These are phyloP conservation scores for Microctonus brassicae DNA, from an alignment of 2,888 invertebrate species.

Conservation along the genomic window DNA sequence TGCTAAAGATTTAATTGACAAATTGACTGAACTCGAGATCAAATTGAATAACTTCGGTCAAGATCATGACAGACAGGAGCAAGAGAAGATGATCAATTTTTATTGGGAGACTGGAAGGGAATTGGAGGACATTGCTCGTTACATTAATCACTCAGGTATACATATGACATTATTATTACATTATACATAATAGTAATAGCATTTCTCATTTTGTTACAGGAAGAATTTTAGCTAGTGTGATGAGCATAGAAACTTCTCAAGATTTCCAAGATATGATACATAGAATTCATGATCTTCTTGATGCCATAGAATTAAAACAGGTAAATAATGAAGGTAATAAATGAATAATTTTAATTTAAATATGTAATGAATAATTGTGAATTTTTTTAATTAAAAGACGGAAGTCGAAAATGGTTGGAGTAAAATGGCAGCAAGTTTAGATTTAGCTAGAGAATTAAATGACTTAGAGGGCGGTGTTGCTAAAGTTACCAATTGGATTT, in stretches of 20 bases:
- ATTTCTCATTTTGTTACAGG: slow-evolving; percentile 49
- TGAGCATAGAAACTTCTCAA: slow-evolving; percentile 71
- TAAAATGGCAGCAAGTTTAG: slow-evolving; percentile 74
- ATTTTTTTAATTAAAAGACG: not conserved
- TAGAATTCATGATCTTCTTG: slow-evolving; percentile 73
- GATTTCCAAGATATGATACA: slow-evolving; percentile 76
- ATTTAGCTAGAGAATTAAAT: slow-evolving; percentile 75
- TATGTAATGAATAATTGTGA: not conserved
- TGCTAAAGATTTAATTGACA: slow-evolving; percentile 73
- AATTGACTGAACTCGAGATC: slow-evolving; percentile 75
- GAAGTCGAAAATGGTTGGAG: slow-evolving; percentile 75
- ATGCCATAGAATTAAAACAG: slow-evolving; percentile 74
- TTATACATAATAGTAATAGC: not conserved
- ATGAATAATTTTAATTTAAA: not conserved
- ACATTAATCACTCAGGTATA: slow-evolving; percentile 60
- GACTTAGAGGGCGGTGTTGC: slow-evolving; percentile 76
- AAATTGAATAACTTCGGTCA: slow-evolving; percentile 73
- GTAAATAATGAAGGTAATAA: slow-evolving; percentile 49
- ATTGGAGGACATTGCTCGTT: slow-evolving; percentile 54
- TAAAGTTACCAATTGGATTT: slow-evolving; percentile 84
- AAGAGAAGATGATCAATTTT: slow-evolving; percentile 71
- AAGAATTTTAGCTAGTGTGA: slow-evolving; percentile 57
- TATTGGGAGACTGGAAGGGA: slow-evolving; percentile 72
- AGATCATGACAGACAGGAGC: slow-evolving; percentile 73
- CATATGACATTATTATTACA: not conserved